Conservation (phyloP, 2,797 vertebrate species). For the Phylloscopus collybita region DNA sequence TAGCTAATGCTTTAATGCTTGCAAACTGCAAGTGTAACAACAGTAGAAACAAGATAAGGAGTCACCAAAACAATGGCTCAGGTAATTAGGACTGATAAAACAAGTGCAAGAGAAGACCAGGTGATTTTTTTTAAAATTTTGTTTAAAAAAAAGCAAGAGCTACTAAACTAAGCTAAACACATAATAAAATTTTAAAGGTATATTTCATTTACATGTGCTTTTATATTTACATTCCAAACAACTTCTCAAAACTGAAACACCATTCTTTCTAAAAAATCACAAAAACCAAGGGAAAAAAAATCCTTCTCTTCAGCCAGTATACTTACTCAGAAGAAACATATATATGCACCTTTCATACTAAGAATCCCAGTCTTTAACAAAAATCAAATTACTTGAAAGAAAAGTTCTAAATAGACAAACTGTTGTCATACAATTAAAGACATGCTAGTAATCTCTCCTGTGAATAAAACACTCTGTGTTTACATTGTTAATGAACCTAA, state of each 20-base stretch:
- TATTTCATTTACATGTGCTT: background rate
- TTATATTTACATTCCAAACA: background rate
- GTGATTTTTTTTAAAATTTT: background rate
- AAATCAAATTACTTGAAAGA: background rate
- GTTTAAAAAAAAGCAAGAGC: background rate
- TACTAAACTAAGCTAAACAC: background rate
- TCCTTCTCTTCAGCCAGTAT: background rate
- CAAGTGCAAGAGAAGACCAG: background rate
- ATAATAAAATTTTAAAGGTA: background rate
- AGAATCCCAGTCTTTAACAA: background rate
- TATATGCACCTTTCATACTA: background rate
- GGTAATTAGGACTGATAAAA: background rate
- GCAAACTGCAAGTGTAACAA: background rate
- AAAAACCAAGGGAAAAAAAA: background rate
- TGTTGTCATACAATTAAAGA: background rate
- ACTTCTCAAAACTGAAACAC: background rate
- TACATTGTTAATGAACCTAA: background rate
- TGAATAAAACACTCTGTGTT: background rate
- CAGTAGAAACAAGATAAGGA: background rate
- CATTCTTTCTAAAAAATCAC: background rate
- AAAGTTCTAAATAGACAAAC: background rate
- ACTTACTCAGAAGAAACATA: background rate
- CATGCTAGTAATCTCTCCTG: background rate
- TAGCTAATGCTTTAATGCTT: background rate
- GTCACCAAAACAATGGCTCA: background rate